Evolutionary conservation across 2,888 invertebrate genomes (phyloP), one percentile per base, ranked within the genome.

Genomic region (Hylaea fasciaria): DNA sequence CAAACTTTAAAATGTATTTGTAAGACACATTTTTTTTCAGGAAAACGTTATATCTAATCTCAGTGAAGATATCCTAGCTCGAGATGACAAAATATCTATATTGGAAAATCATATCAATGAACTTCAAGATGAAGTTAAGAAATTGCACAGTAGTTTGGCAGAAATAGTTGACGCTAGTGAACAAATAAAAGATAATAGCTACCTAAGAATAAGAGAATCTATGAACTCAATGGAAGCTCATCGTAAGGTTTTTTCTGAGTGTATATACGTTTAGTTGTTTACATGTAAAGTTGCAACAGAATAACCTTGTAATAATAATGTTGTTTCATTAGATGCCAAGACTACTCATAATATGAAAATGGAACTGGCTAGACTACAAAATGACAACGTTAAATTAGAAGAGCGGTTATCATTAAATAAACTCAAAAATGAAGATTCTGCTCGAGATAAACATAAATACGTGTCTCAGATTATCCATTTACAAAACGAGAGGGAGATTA

Each of bases 271-370:
- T 32, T 32, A 32, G 32, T 32, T 32, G 32, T 32, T 7, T 8
- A 32, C 9, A 32, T 7, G 32, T 32, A 32, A 7, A 32, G 9
- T 10, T 1, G 32, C 32, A 32, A 10, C n/a, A 37, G n/a, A 37
- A n/a, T 37, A 37, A 37, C n/a, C n/a, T n/a, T 12, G 0, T n/a
- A 37, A 37, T n/a, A n/a, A 11, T 35, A 11, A 35, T 37, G 11
- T 37, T 37, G 10, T 32, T 8, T 37, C n/a, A 37, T 22, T 64
- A 92, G 92, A 91, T 69, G 89, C 91, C 0, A 88, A 78, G 73
- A 87, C 90, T 58, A 84, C 87, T n/a, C 91, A 90, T 71, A 87
- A 91, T 63, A 88, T 92, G 77, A 87, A 85, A 78, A 80, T 84
- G 69, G 92, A 91, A 70, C 47, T 90, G 54, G 83, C 82, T 12